phyloP scores from a whole-genome alignment of 2,888 invertebrate species.

The Nemurella pictetii region DNA sequence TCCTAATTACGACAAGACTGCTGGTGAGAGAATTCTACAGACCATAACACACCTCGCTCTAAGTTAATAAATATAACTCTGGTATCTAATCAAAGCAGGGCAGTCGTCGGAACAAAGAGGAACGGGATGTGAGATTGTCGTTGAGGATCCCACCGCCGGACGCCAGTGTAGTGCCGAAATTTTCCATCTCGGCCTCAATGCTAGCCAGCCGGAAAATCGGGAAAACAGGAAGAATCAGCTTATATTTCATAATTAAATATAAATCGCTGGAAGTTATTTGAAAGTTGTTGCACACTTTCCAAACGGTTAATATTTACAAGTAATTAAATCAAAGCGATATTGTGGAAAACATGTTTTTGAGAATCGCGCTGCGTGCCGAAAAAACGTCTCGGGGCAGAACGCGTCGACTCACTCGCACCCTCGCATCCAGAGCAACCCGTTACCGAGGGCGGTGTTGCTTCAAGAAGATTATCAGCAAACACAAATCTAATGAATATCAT shows the following conservation, averaged over 20 bases:
- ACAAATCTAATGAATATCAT: neutral
- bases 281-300: neutral
- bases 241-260: neutral
- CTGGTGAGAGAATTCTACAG: neutral
- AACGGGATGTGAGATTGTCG: neutral
- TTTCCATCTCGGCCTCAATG: neutral
- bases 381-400: too few relatives aligned
- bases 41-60: neutral
- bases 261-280: neutral
- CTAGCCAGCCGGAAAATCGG: neutral
- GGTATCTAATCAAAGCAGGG: neutral
- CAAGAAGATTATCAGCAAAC: slow-evolving; percentile 8
- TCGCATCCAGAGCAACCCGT: neutral
- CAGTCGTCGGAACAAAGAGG: neutral
- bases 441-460: neutral
- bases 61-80: neutral
- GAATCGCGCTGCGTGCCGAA: too few relatives aligned
- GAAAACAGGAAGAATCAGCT: neutral
- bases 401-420: neutral
- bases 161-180: neutral
- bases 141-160: neutral
- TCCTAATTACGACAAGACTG: neutral
- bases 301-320: slow-evolving; percentile 1
- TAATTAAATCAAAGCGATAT: neutral
- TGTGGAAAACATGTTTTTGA: neutral